These are phyloP conservation scores for Seira musarum DNA, from an alignment of 2,888 invertebrate species.

Conservation along the genomic window DNA sequence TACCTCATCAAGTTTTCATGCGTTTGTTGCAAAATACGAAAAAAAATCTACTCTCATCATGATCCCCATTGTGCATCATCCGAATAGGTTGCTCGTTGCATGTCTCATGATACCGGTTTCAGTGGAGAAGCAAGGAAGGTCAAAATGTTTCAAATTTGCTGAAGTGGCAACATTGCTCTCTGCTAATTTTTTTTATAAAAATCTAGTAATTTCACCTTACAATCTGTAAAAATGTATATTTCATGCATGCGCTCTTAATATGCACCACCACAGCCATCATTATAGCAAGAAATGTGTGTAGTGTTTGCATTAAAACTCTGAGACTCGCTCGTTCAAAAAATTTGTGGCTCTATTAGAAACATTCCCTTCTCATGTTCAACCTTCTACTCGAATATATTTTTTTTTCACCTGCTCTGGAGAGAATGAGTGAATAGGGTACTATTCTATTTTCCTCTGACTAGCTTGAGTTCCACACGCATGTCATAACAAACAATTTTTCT, in stretches of 20 bases:
- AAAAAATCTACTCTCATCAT: background rate
- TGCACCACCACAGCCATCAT: background rate
- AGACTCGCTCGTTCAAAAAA: background rate
- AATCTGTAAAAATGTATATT: background rate
- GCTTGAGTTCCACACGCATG: slow-evolving; percentile 3
- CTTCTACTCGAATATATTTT: background rate
- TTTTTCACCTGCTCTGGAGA: background rate
- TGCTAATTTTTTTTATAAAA: slow-evolving; percentile 30
- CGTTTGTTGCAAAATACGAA: too few relatives aligned
- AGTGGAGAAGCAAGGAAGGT: slow-evolving; percentile 24
- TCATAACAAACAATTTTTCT: slow-evolving; percentile 4
- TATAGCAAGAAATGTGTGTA: background rate
- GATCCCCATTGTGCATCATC: slow-evolving; percentile 4
- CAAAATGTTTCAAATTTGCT: slow-evolving; percentile 46
- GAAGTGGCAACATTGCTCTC: slow-evolving; percentile 45
- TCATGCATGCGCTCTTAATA: slow-evolving; percentile 2
- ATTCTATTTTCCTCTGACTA: background rate
- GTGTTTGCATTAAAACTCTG: slow-evolving; percentile 1
- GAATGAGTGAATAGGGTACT: background rate
- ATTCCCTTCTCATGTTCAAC: slow-evolving; percentile 1
- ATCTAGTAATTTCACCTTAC: background rate
- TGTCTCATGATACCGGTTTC: slow-evolving; percentile 7
- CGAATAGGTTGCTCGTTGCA: background rate
- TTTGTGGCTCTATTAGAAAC: slow-evolving; percentile 7
- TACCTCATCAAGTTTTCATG: too few relatives aligned